These are phyloP conservation scores for Isaurus tuberculatus DNA, from an alignment of 92 coral and sea anemone genomes.

Conservation along the genomic window DNA sequence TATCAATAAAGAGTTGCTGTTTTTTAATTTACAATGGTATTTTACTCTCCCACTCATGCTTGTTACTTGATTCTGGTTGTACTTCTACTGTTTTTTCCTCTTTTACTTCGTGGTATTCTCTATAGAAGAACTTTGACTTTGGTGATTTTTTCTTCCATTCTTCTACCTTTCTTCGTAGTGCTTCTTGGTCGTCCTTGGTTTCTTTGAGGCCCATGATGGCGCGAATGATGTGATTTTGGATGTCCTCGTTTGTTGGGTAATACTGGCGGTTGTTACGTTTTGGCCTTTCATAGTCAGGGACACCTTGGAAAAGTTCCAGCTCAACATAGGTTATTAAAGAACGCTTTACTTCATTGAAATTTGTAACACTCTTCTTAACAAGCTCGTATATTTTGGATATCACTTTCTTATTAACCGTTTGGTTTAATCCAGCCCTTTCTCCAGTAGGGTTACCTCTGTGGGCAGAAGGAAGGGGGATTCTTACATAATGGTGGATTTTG, in stretches of 20 bases:
- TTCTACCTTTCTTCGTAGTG: slow-evolving; percentile 43
- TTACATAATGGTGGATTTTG: background rate
- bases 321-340: slow-evolving; percentile 35
- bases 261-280: slow-evolving; percentile 27
- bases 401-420: background rate
- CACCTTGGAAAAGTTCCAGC: too few relatives aligned
- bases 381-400: slow-evolving; percentile 9
- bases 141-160: slow-evolving; percentile 45
- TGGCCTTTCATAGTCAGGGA: slow-evolving; percentile 12
- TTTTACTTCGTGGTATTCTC: background rate
- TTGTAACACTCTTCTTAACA: slow-evolving; percentile 33
- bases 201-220: slow-evolving; percentile 56
- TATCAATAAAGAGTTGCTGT: too few relatives aligned
- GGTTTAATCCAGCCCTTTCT: background rate
- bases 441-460: slow-evolving; percentile 1
- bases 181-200: too few relatives aligned
- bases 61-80: too few relatives aligned
- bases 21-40: too few relatives aligned
- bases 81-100: too few relatives aligned
- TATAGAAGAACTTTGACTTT: background rate
- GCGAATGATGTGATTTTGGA: too few relatives aligned
- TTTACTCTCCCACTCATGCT: too few relatives aligned
- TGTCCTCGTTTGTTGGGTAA: too few relatives aligned
- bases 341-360: slow-evolving; percentile 33
- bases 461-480: background rate